Percentiles rank a stretch among this genome's conserved stretches.
phyloP scores from a whole-genome alignment of 2,113 vertebrate genomes.

The Gambusia affinis region DNA sequence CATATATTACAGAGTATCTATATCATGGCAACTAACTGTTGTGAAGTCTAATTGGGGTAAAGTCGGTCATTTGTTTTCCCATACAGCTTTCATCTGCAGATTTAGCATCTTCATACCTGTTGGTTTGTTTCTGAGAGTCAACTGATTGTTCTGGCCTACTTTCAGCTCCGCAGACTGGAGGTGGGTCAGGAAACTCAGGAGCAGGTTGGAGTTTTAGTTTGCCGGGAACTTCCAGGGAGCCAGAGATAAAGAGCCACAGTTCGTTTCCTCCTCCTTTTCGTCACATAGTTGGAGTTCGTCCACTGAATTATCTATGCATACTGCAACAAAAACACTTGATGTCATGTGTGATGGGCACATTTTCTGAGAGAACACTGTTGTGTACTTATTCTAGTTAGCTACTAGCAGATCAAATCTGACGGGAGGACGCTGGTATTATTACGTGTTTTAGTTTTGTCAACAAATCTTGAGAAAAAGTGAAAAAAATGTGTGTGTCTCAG shows the following conservation, averaged over 20 bases:
- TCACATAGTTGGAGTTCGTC: conserved; percentile 44
- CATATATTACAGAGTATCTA: conserved; percentile 71
- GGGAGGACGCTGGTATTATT: conserved; percentile 28
- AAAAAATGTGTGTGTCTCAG: conserved; percentile 1
- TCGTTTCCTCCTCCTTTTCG: conserved; percentile 7
- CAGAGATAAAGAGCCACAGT: conserved; percentile 57
- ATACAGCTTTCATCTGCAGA: conserved; percentile 61
- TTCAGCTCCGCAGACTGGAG: conserved; percentile 21
- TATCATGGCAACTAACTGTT: conserved; percentile 74
- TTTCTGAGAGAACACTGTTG: conserved; percentile 53
- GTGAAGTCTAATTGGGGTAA: conserved; percentile 72
- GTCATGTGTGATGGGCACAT: conserved; percentile 60
- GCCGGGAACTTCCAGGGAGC: conserved; percentile 49
- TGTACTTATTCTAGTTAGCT: conserved; percentile 41
- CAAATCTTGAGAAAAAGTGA: conserved; percentile 35
- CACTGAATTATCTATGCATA: conserved; percentile 74
- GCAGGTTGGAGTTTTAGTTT: conserved; percentile 62
- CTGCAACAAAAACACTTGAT: conserved; percentile 66
- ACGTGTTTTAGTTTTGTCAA: conserved; percentile 25
- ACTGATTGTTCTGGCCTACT: conserved; percentile 55
- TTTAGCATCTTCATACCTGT: conserved; percentile 63
- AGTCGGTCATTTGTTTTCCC: conserved; percentile 68
- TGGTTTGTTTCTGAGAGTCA: conserved; percentile 64
- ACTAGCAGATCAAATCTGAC: conserved; percentile 27
- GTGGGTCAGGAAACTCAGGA: conserved; percentile 50